phyloP scores from a whole-genome alignment of 2,797 vertebrate species.

The Artibeus lituratus region DNA sequence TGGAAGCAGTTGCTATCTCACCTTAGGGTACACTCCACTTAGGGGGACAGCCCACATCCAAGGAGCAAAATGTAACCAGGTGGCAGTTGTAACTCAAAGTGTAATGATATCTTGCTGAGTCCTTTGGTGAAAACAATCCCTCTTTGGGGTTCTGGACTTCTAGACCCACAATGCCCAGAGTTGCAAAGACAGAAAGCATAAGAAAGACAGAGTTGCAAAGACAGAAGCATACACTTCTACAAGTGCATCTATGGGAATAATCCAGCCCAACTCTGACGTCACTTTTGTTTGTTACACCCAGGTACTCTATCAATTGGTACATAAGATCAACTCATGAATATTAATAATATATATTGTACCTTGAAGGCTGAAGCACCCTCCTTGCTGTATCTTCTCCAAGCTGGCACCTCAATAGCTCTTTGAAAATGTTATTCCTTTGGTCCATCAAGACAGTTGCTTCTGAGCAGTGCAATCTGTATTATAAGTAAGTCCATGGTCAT shows the following conservation, averaged over 20 bases:
- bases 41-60: neutral
- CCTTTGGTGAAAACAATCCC: neutral
- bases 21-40: neutral
- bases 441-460: neutral
- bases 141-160: neutral
- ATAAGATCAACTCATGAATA: too few species aligned
- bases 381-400: neutral
- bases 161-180: neutral
- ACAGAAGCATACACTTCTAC: neutral
- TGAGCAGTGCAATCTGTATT: neutral
- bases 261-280: neutral
- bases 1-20: neutral
- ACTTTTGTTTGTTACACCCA: neutral
- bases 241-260: neutral
- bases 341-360: neutral
- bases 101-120: neutral
- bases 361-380: neutral
- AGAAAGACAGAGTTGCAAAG: neutral
- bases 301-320: neutral
- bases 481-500: neutral
- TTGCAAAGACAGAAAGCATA: neutral
- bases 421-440: neutral
- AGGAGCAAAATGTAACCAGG: neutral
- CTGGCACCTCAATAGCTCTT: neutral
- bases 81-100: neutral